Evolutionary conservation across 2,888 invertebrate genomes (phyloP), one percentile per base, ranked within the genome.

Genomic region (Mythimna pallens): DNA sequence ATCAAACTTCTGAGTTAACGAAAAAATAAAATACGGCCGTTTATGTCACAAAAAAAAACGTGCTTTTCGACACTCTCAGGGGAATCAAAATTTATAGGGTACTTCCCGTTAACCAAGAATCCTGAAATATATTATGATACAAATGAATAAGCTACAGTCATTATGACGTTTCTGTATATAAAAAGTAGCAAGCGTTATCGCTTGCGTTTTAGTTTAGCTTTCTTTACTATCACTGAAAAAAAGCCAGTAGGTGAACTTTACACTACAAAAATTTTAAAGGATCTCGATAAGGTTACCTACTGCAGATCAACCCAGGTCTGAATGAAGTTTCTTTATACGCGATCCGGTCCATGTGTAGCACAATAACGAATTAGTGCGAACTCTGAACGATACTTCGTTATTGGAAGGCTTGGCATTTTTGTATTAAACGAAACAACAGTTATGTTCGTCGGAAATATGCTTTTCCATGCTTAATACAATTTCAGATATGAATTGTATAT

Each of bases 311-410:
- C 14, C 10, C 5, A 20, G 9, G 34, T 30, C 34, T 58, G 34
- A 8, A n/a, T 61, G 22, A 17, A 30, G 61, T 61, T 40, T 22
- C 40, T 40, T 5, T 40, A 22, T 40, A 61, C 61, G 61, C 61
- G 40, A 2, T 20, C 12, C 52, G 50, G 55, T 54, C 47, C 34
- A n/a, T 12, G 59, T 25, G 17, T 10, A 50, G 9, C 50, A 52
- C 61, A 52, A 72, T 65, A 79, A 61, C 40, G 65, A 65, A 76
- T 79, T 79, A 73, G 55, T 73, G 40, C 25, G 25, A 50, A 62
- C 25, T 62, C n/a, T 34, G 58, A 55, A 62, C 34, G 40, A 73
- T 57, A 25, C 50, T 61, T 40, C 73, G 65, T 62, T 57, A 73
- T 62, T 72, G 40, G 64, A 43, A 52, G 34, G 12, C 12, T 52